phyloP scores from a whole-genome alignment of 1,140 invertebrate genomes.

The Anastatus disparis region DNA sequence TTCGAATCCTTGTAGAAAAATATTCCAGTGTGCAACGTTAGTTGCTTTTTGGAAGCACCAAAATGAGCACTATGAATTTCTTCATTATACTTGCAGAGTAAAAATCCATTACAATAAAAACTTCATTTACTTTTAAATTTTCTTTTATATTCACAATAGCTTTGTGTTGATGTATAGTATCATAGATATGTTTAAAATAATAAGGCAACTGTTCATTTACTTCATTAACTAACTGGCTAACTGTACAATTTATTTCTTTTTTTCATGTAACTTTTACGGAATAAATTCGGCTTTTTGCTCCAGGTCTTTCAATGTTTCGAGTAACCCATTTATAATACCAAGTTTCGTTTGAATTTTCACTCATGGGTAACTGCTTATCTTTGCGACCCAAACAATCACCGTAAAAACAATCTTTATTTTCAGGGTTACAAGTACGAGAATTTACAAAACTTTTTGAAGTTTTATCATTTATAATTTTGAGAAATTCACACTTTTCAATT shows the following conservation, averaged over 20 bases:
- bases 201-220: conserved; percentile 1
- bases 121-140: conserved; percentile 39
- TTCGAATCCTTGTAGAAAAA: conserved; percentile 43
- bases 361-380: neutral
- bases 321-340: conserved; percentile 37
- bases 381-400: conserved; percentile 20
- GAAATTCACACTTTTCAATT: neutral
- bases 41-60: conserved; percentile 50
- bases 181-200: conserved; percentile 33
- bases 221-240: conserved; percentile 27
- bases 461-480: conserved; percentile 28
- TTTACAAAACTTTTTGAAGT: conserved; percentile 35
- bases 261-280: conserved; percentile 34
- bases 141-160: conserved; percentile 41
- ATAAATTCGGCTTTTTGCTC: conserved; percentile 13
- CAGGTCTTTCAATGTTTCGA: conserved; percentile 15
- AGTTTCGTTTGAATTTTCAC: neutral
- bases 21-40: conserved; percentile 56
- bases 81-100: conserved; percentile 51
- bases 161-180: conserved; percentile 33
- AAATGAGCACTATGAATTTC: conserved; percentile 58
- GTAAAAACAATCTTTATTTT: conserved; percentile 29
- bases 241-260: conserved; percentile 27
- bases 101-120: conserved; percentile 56
- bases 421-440: conserved; percentile 27